A percentile compares a stretch with the other conserved stretches of the same genome.
Conservation (phyloP, 2,113 vertebrate species). For the Nannobrachium achirus region DNA sequence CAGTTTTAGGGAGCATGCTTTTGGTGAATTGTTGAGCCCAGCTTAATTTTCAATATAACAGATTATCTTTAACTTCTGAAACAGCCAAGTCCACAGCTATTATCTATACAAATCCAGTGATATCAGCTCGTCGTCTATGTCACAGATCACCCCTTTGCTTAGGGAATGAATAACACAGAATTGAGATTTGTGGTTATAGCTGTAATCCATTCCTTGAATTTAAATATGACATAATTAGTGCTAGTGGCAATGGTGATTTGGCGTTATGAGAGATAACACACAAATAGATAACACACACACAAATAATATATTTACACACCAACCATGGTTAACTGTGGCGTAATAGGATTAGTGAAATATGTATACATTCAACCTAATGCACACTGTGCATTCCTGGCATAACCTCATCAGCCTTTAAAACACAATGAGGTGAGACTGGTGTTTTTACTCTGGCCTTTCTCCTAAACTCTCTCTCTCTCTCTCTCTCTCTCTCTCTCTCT, state of each 20-base stretch:
- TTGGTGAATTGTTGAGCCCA: no score
- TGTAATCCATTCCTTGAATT: no score
- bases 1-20: no score
- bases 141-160: no score
- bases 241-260: neutral
- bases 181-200: no score
- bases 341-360: slow-evolving; percentile 76
- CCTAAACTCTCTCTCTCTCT: slow-evolving; percentile 7
- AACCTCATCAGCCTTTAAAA: slow-evolving; percentile 71
- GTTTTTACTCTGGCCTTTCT: slow-evolving; percentile 57
- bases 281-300: neutral
- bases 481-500: slow-evolving; percentile 1
- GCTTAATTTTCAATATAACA: no score
- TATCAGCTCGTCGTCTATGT: no score
- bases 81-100: no score
- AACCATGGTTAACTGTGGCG: slow-evolving; percentile 48
- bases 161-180: no score
- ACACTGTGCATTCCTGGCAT: slow-evolving; percentile 77
- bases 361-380: slow-evolving; percentile 73
- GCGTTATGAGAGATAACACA: neutral
- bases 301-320: slow-evolving; percentile 41
- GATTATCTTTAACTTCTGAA: no score
- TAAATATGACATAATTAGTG: no score
- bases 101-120: no score
- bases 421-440: slow-evolving; percentile 73